A percentile compares a stretch with the other conserved stretches of the same genome.
phyloP scores from a whole-genome alignment of 2,113 vertebrate genomes.

The Campylorhamphus procurvoides region DNA sequence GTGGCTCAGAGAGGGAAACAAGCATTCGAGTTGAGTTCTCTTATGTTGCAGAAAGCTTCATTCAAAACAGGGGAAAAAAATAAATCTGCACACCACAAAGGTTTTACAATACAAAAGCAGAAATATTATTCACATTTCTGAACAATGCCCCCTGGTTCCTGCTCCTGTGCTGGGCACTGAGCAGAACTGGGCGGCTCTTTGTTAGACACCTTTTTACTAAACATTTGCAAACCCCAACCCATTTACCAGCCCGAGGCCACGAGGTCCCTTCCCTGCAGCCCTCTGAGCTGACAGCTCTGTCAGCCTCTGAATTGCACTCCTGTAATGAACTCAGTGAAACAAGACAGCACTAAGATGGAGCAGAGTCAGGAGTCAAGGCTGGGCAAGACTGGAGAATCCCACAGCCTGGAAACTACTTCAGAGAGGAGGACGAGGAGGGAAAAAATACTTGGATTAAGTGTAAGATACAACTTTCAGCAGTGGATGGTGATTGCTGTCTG shows the following conservation, averaged over 20 bases:
- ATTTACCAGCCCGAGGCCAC: accelerated
- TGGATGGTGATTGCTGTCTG: background rate
- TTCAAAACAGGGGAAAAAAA: background rate
- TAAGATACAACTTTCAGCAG: background rate
- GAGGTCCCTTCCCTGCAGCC: background rate
- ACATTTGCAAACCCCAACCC: background rate
- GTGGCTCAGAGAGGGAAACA: background rate
- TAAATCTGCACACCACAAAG: background rate
- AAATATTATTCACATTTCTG: background rate
- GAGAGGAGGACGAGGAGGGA: background rate
- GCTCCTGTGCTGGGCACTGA: background rate
- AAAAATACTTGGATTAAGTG: background rate
- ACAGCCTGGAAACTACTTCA: background rate
- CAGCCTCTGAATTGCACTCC: background rate
- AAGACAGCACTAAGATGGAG: background rate
- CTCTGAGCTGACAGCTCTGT: background rate
- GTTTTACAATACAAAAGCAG: background rate
- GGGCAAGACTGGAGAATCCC: background rate
- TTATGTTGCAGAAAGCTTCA: background rate
- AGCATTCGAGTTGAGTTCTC: background rate
- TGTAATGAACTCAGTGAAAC: background rate
- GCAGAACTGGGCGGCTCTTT: background rate
- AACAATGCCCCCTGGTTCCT: background rate
- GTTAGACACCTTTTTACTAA: background rate
- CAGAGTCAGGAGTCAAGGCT: background rate